These are phyloP conservation scores for Ferrisia virgata DNA, from an alignment of 2,888 invertebrate genomes.

Conservation along the genomic window DNA sequence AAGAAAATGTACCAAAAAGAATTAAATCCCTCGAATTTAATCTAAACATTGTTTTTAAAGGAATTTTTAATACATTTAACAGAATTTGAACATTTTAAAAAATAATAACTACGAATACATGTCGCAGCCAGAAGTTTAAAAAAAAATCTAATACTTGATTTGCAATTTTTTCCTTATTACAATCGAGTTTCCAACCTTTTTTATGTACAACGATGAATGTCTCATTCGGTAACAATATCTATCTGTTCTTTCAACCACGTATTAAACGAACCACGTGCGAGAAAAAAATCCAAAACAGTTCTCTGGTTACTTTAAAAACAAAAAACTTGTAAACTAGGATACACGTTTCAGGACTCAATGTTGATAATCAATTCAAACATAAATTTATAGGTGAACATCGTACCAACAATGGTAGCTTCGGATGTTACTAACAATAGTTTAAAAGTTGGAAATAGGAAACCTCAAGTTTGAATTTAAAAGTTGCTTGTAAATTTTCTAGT, in stretches of 20 bases:
- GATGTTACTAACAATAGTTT: constrained; percentile 16
- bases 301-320: neutral
- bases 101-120: too few relatives aligned
- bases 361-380: neutral
- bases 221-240: neutral
- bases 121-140: too few relatives aligned
- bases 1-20: too few relatives aligned
- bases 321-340: neutral
- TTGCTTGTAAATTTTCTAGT: neutral
- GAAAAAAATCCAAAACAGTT: neutral
- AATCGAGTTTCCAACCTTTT: too few relatives aligned
- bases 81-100: too few relatives aligned
- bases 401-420: neutral
- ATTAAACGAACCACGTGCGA: neutral
- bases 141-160: too few relatives aligned
- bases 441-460: constrained; percentile 24
- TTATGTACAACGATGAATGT: too few relatives aligned
- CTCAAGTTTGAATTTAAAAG: constrained; percentile 26
- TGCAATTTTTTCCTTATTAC: too few relatives aligned
- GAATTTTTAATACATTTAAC: too few relatives aligned
- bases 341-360: neutral
- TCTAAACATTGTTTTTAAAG: too few relatives aligned
- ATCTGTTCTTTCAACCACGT: neutral
- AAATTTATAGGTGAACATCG: constrained; percentile 16
- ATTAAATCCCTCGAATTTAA: too few relatives aligned